These are phyloP conservation scores for Chelonia mydas DNA, from an alignment of 2,797 vertebrate species.

Conservation along the genomic window DNA sequence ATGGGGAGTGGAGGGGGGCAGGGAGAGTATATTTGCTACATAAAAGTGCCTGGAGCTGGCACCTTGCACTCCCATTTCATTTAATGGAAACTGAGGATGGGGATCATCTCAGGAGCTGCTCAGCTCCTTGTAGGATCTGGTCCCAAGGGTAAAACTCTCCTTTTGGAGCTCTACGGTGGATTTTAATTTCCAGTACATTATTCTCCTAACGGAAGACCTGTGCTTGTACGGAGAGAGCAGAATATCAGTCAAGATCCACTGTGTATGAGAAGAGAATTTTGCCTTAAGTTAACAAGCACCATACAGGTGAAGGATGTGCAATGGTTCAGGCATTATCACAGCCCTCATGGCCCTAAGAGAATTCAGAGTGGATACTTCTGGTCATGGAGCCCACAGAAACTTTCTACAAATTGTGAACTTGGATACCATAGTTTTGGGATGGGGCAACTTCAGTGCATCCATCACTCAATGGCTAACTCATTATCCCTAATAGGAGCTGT, in stretches of 20 bases:
- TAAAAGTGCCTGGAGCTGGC: not conserved
- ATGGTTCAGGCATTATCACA: fast-evolving
- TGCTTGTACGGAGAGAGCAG: not conserved
- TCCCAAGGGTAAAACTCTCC: not conserved
- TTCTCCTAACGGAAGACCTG: not conserved
- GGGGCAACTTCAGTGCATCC: not conserved
- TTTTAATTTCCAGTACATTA: not conserved
- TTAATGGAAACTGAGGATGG: not conserved
- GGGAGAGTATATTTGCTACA: fast-evolving
- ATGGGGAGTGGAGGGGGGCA: no score
- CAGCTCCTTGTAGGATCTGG: no score
- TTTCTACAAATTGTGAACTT: not conserved
- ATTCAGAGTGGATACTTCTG: fast-evolving
- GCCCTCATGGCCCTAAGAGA: fast-evolving
- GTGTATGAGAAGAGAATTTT: not conserved
- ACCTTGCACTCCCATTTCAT: not conserved
- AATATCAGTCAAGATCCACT: not conserved
- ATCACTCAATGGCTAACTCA: not conserved
- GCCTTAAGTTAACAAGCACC: not conserved
- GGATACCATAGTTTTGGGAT: not conserved
- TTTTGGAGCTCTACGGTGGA: not conserved
- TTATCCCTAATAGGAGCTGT: not conserved
- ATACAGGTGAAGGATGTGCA: not conserved
- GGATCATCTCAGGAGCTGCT: not conserved
- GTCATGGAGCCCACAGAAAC: not conserved